Conservation (phyloP, 2,797 vertebrate species). For the Rhyacichthys aspro region DNA sequence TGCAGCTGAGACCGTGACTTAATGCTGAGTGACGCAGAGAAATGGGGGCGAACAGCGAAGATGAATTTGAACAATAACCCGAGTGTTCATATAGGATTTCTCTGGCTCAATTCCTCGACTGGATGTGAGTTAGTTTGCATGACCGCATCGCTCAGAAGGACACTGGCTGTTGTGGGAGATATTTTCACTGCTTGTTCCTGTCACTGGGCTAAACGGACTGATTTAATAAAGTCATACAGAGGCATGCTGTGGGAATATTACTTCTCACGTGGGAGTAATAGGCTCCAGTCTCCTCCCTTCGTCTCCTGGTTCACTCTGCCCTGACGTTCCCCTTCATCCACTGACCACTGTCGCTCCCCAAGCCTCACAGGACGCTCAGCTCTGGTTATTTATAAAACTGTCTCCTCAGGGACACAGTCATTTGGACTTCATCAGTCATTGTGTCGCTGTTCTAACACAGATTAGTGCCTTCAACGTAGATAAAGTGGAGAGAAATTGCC, state of each 20-base stretch:
- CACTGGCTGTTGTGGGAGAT: not conserved
- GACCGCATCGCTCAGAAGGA: slow-evolving; percentile 28
- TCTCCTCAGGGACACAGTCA: slow-evolving; percentile 47
- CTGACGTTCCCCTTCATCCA: slow-evolving; percentile 29
- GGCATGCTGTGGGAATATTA: slow-evolving; percentile 47
- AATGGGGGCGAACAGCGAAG: slow-evolving; percentile 28
- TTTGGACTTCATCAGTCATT: slow-evolving; percentile 39
- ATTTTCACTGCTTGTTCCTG: slow-evolving; percentile 31
- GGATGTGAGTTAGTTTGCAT: too few relatives aligned
- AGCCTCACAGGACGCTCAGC: slow-evolving; percentile 50
- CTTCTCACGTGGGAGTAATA: slow-evolving; percentile 38
- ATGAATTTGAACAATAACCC: slow-evolving; percentile 18
- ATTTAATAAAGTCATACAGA: slow-evolving; percentile 51
- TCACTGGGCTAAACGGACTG: slow-evolving; percentile 44
- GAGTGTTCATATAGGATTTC: not conserved
- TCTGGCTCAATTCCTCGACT: too few relatives aligned
- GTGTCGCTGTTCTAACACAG: slow-evolving; percentile 21
- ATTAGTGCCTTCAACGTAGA: slow-evolving; percentile 2
- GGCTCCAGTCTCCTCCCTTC: slow-evolving; percentile 13
- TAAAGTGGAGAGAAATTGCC: not conserved
- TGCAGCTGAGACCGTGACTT: slow-evolving; percentile 51
- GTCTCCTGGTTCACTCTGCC: slow-evolving; percentile 9
- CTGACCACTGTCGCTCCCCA: slow-evolving; percentile 55
- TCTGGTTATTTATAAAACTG: slow-evolving; percentile 66
- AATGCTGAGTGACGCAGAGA: slow-evolving; percentile 39